These are phyloP conservation scores for Kryptopterus vitreolus DNA, from an alignment of 2,797 vertebrate species.

Conservation along the genomic window DNA sequence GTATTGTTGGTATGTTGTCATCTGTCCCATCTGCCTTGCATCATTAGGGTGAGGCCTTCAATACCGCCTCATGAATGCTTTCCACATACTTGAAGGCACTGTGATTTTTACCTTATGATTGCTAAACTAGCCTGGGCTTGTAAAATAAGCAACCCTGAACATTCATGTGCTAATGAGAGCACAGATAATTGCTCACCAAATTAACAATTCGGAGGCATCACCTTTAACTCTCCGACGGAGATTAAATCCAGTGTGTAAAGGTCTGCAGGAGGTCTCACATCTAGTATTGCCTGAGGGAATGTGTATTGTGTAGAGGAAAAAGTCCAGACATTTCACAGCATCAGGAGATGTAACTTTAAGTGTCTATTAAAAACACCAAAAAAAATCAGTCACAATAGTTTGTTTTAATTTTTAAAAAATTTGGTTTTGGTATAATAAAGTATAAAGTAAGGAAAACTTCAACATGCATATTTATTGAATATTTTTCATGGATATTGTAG, in stretches of 20 bases:
- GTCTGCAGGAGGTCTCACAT: not conserved
- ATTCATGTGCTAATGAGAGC: constrained; percentile 23
- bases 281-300: not conserved
- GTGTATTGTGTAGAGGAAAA: not conserved
- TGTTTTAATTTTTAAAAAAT: too few relatives aligned
- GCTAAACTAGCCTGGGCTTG: constrained; percentile 12
- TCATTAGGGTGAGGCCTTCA: not conserved
- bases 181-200: constrained; percentile 4
- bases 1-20: not conserved
- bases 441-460: not conserved
- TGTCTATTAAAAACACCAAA: not conserved
- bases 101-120: not conserved
- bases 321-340: not conserved
- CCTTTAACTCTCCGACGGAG: not conserved
- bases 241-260: not conserved
- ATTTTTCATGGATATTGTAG: too few relatives aligned
- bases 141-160: not conserved
- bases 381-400: not conserved
- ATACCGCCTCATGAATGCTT: constrained; percentile 8
- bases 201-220: constrained; percentile 2
- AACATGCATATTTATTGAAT: not conserved
- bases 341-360: not conserved
- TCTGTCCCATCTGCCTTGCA: not conserved
- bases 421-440: not conserved
- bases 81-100: constrained; percentile 9